phyloP scores from a whole-genome alignment of 2,888 invertebrate genomes.

The Quadroppia sp. region DNA sequence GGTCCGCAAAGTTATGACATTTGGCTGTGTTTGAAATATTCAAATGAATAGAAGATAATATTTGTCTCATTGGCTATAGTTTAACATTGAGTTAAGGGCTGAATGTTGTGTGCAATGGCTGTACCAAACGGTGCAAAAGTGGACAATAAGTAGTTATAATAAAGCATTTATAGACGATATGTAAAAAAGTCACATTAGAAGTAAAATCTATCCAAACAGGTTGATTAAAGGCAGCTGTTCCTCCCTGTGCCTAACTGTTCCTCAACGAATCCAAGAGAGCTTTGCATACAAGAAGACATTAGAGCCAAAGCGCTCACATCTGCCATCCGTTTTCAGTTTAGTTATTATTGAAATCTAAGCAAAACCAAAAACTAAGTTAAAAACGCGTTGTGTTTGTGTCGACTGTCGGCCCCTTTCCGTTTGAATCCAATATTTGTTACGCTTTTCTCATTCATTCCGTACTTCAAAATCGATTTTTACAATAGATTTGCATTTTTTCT shows the following conservation, averaged over 20 bases:
- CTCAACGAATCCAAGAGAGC: slow-evolving; percentile 32
- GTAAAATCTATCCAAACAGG: slow-evolving; percentile 32
- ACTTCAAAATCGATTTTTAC: slow-evolving; percentile 22
- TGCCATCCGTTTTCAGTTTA: slow-evolving; percentile 19
- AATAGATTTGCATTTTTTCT: slow-evolving; percentile 34
- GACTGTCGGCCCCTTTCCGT: slow-evolving; percentile 25
- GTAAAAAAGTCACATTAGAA: slow-evolving; percentile 13
- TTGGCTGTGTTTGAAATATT: slow-evolving; percentile 13
- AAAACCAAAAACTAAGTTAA: slow-evolving; percentile 34
- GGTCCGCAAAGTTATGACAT: slow-evolving; percentile 37
- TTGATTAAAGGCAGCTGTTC: slow-evolving; percentile 38
- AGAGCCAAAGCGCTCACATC: slow-evolving; percentile 33
- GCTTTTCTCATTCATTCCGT: slow-evolving; percentile 26
- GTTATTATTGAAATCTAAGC: slow-evolving; percentile 7
- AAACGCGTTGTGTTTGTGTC: slow-evolving; percentile 15
- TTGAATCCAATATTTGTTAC: slow-evolving; percentile 28
- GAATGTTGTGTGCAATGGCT: not conserved
- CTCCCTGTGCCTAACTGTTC: slow-evolving; percentile 24
- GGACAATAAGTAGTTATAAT: slow-evolving; percentile 15
- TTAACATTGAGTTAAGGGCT: not conserved
- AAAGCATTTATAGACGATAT: slow-evolving; percentile 19
- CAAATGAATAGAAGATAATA: slow-evolving; percentile 17
- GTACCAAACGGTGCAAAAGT: slow-evolving; percentile 8
- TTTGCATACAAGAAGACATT: slow-evolving; percentile 36
- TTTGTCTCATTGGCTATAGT: slow-evolving; percentile 6